Evolutionary conservation across 2,113 vertebrate species (phyloP), one percentile per base, ranked within the genome.

Genomic region (Microtus pennsylvanicus): DNA sequence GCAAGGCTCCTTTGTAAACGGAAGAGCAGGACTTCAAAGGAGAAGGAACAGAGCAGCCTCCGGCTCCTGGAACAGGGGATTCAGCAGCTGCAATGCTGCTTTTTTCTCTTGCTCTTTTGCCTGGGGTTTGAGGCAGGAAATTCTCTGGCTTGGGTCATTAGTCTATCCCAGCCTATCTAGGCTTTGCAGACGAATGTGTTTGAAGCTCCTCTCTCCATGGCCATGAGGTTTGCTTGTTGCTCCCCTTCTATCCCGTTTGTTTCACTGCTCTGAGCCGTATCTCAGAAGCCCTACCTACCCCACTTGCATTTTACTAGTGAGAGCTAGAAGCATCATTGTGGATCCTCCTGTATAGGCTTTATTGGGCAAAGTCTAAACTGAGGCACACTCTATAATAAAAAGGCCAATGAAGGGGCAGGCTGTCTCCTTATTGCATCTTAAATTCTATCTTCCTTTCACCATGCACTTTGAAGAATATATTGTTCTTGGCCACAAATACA

Each of bases 71-170:
- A 70, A 87, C 12, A 83, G 38, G 78, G 75, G n/a, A 69, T 28
- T 90, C 10, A 69, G 55, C 38, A 28, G 38, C 42, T 74, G 28
- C 91, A 78, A 87, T 80, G 22, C 61, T 87, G 76, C 63, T 50
- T 42, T 80, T 74, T 95, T 95, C 70, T 88, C 47, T 93, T 92
- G 70, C 87, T 93, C 78, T 85, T 74, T 69, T 92, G 69, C 91
- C 76, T 80, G 58, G 42, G 70, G 42, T 90, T 35, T 85, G 85
- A 94, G 42, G 26, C 58, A 70, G 76, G 78, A 94, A 89, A 83
- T 80, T 76, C 38, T 74, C 74, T 85, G 80, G n/a, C 10, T 21
- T 55, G 5, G 42, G 69, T 61, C 63, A 38, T 87, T 70, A 76
- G 10, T 87, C 52, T 6, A 58, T 78, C 72, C 38, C 5, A 24